Evolutionary conservation across 1,140 invertebrate species (phyloP), one percentile per base, ranked within the genome.

Genomic region (Pseudachorutes palmiensis): DNA sequence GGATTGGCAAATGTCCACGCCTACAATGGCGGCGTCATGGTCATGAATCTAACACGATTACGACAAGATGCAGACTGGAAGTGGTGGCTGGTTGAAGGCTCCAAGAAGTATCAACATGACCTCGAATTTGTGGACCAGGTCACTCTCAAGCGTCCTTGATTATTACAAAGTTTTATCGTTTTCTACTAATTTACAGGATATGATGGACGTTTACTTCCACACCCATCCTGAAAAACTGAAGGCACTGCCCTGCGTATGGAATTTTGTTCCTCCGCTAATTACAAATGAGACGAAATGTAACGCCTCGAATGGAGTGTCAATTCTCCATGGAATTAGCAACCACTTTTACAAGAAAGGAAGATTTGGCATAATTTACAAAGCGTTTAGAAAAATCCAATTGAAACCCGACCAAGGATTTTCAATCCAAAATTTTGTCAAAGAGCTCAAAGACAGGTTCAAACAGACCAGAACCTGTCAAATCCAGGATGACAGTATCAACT

Each of bases 141-240:
- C 9, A 14, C 5, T 9, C 36, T n/a, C n/a, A n/a, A 41, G 19
- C 5, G 12, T 12, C 9, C 9, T 55, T 55, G 9, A 14, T 16
- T 22, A n/a, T 55, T 24, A 9, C 12, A 55, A 9, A 3, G 24
- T 12, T 3, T 5, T 5, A 55, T 19, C 5, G 12, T 55, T 45
- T 12, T 12, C 9, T 45, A 12, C 19, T 12, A 19, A 14, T 12
- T 16, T 55, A 16, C 51, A 55, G 51, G 51, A 55, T 55, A 55
- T 55, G 24, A 55, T 55, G 51, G 51, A 55, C 51, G 51, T 55
- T 55, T 55, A 55, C 51, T 55, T 55, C 24, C 51, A 55, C 51
- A 55, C 24, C 3, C 24, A 14, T 55, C 51, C 51, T 26, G 5
- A 55, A 19, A 55, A 26, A 22, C 24, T 55, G 24, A 14, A 24